A percentile compares a stretch with the other conserved stretches of the same genome.
Conservation (phyloP, 2,113 vertebrate genomes). For the Cynopterus brachyotis region DNA sequence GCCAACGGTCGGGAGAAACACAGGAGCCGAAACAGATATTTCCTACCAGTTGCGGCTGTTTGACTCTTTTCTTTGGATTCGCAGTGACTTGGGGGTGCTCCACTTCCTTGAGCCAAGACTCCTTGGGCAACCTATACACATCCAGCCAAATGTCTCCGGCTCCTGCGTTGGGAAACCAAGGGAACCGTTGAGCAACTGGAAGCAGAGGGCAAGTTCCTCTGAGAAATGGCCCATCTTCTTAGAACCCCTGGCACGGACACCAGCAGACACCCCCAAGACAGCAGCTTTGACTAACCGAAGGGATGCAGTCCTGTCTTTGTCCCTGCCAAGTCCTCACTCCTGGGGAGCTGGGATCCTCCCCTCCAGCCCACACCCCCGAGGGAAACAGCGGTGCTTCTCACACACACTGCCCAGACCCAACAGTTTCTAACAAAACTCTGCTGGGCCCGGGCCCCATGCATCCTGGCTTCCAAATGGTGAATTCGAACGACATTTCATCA, state of each 20-base stretch:
- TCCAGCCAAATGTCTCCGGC: constrained; percentile 87
- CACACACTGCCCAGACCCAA: neutral
- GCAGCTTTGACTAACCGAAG: neutral
- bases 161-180: constrained; percentile 82
- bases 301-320: neutral
- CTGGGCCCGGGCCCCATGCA: too few species aligned
- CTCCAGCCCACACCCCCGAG: rapidly evolving
- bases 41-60: constrained; percentile 62
- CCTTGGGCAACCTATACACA: constrained; percentile 88
- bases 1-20: neutral
- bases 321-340: neutral
- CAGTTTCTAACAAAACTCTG: neutral
- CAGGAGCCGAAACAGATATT: neutral
- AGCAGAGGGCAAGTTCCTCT: constrained; percentile 57
- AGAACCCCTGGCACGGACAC: neutral
- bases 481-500: neutral
- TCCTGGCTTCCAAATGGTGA: neutral
- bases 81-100: constrained; percentile 53
- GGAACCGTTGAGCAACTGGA: constrained; percentile 55
- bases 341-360: neutral
- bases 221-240: neutral
- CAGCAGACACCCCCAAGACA: neutral
- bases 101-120: constrained; percentile 88
- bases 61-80: constrained; percentile 64
- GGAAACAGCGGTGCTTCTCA: neutral